Evolutionary conservation across 2,888 invertebrate species (phyloP), one percentile per base, ranked within the genome.

Genomic region (Conops quadrifasciatus): DNA sequence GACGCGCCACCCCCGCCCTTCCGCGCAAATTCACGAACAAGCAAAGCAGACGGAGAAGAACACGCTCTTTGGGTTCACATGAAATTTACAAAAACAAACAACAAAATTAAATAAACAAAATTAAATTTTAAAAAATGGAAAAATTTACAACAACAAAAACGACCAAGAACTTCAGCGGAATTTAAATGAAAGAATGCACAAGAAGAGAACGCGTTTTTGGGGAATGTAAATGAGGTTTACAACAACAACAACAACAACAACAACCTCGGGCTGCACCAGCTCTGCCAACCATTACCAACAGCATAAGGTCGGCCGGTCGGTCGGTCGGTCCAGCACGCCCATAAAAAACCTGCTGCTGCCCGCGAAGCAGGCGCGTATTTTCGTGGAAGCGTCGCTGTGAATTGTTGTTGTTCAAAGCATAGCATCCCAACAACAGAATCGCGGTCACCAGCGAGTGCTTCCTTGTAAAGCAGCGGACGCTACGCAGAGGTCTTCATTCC

Each of bases 1-100:
- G 56, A 43, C 58, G 30, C 63, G 19, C 30, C 21, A 13, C 26
- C 19, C 28, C 26, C 62, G 60, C 49, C 59, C 59, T 66, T 60
- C 63, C 63, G 71, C 67, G 66, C n/a, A n/a, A 47, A 66, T 66
- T 65, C 47, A 68, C 62, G 30, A 36, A 59, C n/a, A 66, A 59
- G 28, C 24, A 19, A 71, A 59, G 30, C 49, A 36, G 21, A 64
- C 30, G 21, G 15, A 53, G 62, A 53, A 60, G 21, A 19, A 68
- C 9, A 2, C 26, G 1, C n/a, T 60, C 36, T 19, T 5, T 60
- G 36, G n/a, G 30, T 60, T 60, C 60, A 30, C 36, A 60, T 16
- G 36, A 36, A 36, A 36, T 15, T 36, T 11, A 60, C 13, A 30
- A 24, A 60, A 30, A 2, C 9, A 9, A 16, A 36, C 13, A 30